A percentile compares a stretch with the other conserved stretches of the same genome.
Evolutionary conservation across 2,888 invertebrate genomes (phyloP).

Genomic region (Stictocephala bisonia): DNA sequence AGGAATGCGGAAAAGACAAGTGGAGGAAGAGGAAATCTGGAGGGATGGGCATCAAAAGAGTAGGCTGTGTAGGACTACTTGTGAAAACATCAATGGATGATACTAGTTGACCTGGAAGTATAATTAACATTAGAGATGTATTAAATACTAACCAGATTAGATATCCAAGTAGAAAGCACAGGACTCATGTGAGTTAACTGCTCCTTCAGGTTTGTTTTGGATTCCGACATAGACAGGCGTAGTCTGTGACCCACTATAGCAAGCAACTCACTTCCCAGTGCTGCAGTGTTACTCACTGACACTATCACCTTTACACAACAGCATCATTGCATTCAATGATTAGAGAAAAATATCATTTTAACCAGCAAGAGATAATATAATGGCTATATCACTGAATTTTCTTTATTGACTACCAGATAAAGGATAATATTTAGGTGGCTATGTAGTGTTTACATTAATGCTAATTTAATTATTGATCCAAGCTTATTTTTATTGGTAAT

Average conservation of each 20-base stretch:
- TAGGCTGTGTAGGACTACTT: too few relatives aligned
- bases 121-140: too few relatives aligned
- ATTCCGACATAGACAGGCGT: slow-evolving; percentile 72
- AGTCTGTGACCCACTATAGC: slow-evolving; percentile 86
- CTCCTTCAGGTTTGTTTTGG: slow-evolving; percentile 69
- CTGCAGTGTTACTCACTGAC: slow-evolving; percentile 75
- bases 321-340: background rate
- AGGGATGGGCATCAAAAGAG: too few relatives aligned
- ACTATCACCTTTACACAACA: slow-evolving; percentile 68
- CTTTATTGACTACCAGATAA: too few relatives aligned
- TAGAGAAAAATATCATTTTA: slow-evolving; percentile 3
- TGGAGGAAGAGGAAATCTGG: too few relatives aligned
- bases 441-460: too few relatives aligned
- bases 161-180: slow-evolving; percentile 79
- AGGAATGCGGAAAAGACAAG: too few relatives aligned
- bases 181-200: slow-evolving; percentile 83
- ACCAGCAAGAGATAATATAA: background rate
- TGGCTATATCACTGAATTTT: background rate
- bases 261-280: slow-evolving; percentile 77
- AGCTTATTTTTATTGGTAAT: too few relatives aligned
- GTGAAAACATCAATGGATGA: too few relatives aligned
- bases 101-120: too few relatives aligned
- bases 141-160: slow-evolving; percentile 67
- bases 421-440: too few relatives aligned
- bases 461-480: too few relatives aligned